phyloP scores from a whole-genome alignment of 2,888 invertebrate genomes.

The Lasioglossum calceatum region DNA sequence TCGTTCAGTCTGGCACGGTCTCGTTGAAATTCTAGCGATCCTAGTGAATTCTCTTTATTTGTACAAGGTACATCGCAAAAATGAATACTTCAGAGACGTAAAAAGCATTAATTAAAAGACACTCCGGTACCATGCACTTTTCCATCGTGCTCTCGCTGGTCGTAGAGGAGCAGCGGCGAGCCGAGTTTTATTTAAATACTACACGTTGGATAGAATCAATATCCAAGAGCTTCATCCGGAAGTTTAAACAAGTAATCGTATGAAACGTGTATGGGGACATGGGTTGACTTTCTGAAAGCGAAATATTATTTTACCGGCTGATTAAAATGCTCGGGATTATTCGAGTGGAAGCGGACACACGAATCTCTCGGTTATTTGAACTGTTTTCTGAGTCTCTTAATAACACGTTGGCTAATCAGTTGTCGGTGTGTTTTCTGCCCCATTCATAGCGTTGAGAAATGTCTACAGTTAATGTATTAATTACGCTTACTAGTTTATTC shows the following conservation, averaged over 20 bases:
- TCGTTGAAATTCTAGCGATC: not conserved
- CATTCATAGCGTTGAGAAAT: not conserved
- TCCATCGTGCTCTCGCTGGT: not conserved
- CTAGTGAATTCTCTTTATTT: not conserved
- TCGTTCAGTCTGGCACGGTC: not conserved
- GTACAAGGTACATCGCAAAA: not conserved
- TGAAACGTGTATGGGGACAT: not conserved
- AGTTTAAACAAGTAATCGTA: not conserved
- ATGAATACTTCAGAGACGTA: conserved; percentile 1
- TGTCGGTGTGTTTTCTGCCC: not conserved
- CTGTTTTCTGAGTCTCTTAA: not conserved
- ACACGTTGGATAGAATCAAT: not conserved
- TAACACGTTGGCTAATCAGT: not conserved
- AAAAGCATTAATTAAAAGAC: not conserved
- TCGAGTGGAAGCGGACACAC: not conserved
- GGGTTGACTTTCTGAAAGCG: not conserved
- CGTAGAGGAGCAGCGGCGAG: not conserved
- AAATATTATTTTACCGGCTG: conserved; percentile 1
- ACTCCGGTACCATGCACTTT: not conserved
- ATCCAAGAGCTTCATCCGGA: not conserved
- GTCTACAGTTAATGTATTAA: not conserved
- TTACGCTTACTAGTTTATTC: not conserved
- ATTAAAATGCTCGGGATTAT: not conserved
- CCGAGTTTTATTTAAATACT: not conserved
- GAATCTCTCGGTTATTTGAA: not conserved